A percentile compares a stretch with the other conserved stretches of the same genome.
Conservation (phyloP, 2,797 vertebrate species). For the Scomberomorus guttatus region DNA sequence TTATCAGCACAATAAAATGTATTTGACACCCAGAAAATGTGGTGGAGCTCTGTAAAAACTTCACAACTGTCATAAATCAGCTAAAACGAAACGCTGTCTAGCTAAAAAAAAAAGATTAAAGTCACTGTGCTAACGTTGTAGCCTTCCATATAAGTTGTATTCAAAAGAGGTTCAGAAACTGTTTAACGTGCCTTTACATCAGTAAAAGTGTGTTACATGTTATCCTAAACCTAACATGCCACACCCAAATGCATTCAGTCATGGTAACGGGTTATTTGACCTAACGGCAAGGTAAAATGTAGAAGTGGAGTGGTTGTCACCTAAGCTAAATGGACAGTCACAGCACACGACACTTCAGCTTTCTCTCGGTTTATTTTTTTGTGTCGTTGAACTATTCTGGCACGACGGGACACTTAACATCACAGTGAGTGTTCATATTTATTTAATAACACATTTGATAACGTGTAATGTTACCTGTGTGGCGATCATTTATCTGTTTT, state of each 20-base stretch:
- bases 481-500: conserved; percentile 68
- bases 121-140: conserved; percentile 36
- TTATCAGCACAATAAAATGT: background rate
- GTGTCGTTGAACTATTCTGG: background rate
- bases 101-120: background rate
- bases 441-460: background rate
- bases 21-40: background rate
- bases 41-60: background rate
- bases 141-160: background rate
- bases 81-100: background rate
- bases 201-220: background rate
- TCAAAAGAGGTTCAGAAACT: background rate
- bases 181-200: background rate
- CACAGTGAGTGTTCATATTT: background rate
- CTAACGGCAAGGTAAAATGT: conserved; percentile 7
- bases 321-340: conserved; percentile 62
- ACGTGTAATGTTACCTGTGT: conserved; percentile 72
- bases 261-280: conserved; percentile 17
- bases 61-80: conserved; percentile 18
- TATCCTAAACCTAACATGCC: background rate
- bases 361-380: conserved; percentile 21
- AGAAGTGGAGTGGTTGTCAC: conserved; percentile 48
- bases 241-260: background rate
- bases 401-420: background rate
- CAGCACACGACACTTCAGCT: conserved; percentile 41